phyloP scores from a whole-genome alignment of 2,113 vertebrate species.

The Platanista minor region DNA sequence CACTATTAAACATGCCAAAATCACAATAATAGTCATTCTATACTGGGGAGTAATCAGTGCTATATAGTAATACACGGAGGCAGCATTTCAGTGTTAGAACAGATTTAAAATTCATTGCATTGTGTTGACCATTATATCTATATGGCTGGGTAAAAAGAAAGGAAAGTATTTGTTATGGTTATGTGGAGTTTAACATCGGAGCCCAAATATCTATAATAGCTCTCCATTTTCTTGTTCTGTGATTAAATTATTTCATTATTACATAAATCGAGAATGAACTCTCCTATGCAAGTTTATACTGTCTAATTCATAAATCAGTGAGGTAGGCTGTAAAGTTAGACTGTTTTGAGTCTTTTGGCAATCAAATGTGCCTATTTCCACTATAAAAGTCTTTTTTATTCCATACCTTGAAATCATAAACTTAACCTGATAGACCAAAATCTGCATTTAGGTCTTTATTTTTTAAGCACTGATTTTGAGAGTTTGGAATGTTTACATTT shows the following conservation, averaged over 20 bases:
- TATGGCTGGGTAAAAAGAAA: background rate
- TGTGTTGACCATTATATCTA: background rate
- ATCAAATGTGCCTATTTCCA: background rate
- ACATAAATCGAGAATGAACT: background rate
- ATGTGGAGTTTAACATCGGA: background rate
- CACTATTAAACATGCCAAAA: background rate
- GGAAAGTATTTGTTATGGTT: background rate
- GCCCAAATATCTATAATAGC: background rate
- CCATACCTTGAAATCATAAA: slow-evolving; percentile 18
- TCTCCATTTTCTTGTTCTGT: background rate
- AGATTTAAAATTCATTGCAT: background rate
- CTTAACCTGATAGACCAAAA: background rate
- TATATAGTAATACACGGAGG: background rate
- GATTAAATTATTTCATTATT: background rate
- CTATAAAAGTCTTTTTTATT: background rate
- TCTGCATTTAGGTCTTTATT: background rate
- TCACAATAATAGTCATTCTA: background rate
- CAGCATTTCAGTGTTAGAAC: background rate
- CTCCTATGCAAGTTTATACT: background rate
- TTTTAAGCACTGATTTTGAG: slow-evolving; percentile 24
- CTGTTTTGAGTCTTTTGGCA: background rate
- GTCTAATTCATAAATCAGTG: slow-evolving; percentile 5
- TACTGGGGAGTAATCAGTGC: background rate
- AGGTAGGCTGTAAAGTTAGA: background rate
- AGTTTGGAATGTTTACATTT: background rate